Base-by-base conservation (phyloP, 2,888 invertebrate species). In the Diadromus collaris region DNA sequence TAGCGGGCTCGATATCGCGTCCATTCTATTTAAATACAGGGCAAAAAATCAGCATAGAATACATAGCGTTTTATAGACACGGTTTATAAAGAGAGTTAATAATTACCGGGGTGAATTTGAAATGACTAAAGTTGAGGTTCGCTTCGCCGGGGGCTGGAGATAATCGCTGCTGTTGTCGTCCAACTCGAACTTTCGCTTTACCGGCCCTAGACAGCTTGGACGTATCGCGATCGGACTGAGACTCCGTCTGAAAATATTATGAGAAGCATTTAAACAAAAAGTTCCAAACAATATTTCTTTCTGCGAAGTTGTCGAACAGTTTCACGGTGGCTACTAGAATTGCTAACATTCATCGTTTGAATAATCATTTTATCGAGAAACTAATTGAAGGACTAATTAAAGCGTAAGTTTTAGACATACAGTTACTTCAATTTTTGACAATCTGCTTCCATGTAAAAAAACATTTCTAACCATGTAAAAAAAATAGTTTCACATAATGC, bases 211-310 rank as follows among this genome's bases (percentile, higher is more conserved):
- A 81, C 91, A 90, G 84, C 91, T 92, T 56, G 93, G 93, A 71
- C 97, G 93, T 91, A 97, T 94, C 13, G 96, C 94, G 85, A 97
- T 97, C 0, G 98, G 98, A 81, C 97, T 97, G 85, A 97, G 94
- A 85, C 97, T 97, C 76, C 97, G 94, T 82, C 92, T 92, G 75
- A 74, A 24, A 60, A 70, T 46, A 69, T 44, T 46, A 69, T 44
- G 32, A 10, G 21, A 27, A 5, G 48, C 3, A 0, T 2, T 72
- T 27, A n/a, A 46, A 48, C 24, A 54, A 51, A 71, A 69, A 29
- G 41, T 19, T 21, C 27, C 10, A 16, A 48, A 44, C 61, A 77
- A 32, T 34, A 41, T 32, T 44, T 2, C 32, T 5, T 56, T 6
- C 16, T 6, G 16, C 29, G 21, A 34, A 9, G n/a, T 60, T 60